Evolutionary conservation across 2,113 vertebrate species (phyloP), one percentile per base, ranked within the genome.

Genomic region (Tamias sibiricus): DNA sequence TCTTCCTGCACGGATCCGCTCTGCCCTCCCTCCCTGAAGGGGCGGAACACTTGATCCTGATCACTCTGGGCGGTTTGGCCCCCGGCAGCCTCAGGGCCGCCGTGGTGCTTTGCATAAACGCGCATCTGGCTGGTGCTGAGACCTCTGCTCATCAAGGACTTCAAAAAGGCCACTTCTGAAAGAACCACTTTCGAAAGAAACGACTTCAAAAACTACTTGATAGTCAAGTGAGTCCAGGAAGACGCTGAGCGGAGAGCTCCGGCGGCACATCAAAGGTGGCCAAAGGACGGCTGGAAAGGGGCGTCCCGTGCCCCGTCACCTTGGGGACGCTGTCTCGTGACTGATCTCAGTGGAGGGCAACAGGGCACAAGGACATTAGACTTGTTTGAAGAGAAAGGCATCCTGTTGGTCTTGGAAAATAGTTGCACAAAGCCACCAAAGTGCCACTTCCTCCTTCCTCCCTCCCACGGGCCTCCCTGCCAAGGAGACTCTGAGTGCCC

Each of bases 301-400:
- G n/a, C 64, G 57, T 32, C n/a, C 14, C 1, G 11, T 16, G 72
- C 44, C 74, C 16, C 12, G 42, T 94, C 35, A n/a, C 95, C 92
- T 90, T 77, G 82, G 90, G 88, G 64, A n/a, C 66, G 35, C 22
- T 76, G 49, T 82, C 47, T 91, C 91, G 95, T 79, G 87, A 91
- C 37, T 47, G 93, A 92, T 96, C 91, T 64, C 59, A 66, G 24
- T 26, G 2, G 1, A 87, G 94, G 91, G 76, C 85, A 57, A 30
- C 3, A 57, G 90, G 77, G 52, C 79, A 42, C 96, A 97, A 97
- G 95, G 96, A 66, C 96, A 96, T 79, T 62, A 52, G 79, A 74
- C 96, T 59, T 54, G 64, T 97, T 96, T 95, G 91, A 95, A 96
- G 90, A 89, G 81, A 87, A 59, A 32, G 68, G 69, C 83, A 75